Conservation (phyloP, 1,140 invertebrate species). For the Luehdorfia chinensis region DNA sequence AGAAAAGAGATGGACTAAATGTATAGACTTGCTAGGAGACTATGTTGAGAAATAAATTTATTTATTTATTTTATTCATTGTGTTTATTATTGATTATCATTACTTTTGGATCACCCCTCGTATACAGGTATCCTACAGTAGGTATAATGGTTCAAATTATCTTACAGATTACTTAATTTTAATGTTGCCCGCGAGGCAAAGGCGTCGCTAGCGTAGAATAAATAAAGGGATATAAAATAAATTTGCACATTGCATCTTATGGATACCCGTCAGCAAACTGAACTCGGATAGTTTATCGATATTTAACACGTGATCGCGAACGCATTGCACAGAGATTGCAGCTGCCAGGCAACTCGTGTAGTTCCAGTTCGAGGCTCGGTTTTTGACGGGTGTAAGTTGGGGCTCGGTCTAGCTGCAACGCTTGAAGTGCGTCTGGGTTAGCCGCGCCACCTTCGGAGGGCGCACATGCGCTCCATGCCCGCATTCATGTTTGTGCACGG, state of each 20-base stretch:
- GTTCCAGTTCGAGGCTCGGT: conserved; percentile 23
- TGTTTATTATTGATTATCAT: too few species aligned
- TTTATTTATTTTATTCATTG: too few species aligned
- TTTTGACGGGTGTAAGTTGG: conserved; percentile 8
- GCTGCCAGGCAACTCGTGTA: conserved; percentile 15
- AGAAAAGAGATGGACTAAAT: too few species aligned
- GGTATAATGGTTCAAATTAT: conserved; percentile 51
- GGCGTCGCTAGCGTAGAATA: conserved; percentile 44
- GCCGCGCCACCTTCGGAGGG: conserved; percentile 62
- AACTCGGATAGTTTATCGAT: neutral
- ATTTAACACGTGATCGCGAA: too few species aligned
- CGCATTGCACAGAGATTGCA: conserved; percentile 10
- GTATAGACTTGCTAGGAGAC: too few species aligned
- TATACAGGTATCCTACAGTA: conserved; percentile 32
- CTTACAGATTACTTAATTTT: conserved; percentile 73
- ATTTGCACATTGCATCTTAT: conserved; percentile 54
- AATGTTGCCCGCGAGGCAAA: conserved; percentile 38
- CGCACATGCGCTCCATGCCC: conserved; percentile 60
- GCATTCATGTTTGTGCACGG: conserved; percentile 58
- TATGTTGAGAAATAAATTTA: too few species aligned
- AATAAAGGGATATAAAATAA: conserved; percentile 65
- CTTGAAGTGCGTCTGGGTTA: conserved; percentile 58
- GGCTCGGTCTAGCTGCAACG: conserved; percentile 56
- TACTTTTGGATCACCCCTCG: too few species aligned
- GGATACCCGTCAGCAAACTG: conserved; percentile 21